phyloP scores from a whole-genome alignment of 1,140 invertebrate species.

The Ceratina australensis region DNA sequence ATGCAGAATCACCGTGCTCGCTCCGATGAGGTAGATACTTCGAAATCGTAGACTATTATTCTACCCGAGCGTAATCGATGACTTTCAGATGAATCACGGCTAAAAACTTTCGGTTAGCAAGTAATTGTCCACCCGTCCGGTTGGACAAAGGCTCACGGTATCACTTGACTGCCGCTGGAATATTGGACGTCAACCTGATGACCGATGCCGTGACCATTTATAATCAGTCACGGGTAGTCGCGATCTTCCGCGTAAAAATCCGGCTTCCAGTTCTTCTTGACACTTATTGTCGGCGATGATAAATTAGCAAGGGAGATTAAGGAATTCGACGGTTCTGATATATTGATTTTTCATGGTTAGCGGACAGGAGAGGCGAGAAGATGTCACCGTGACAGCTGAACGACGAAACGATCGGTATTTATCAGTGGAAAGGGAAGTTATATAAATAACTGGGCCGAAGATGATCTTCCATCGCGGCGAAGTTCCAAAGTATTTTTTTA shows the following conservation, averaged over 20 bases:
- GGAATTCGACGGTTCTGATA: not conserved
- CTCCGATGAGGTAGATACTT: not conserved
- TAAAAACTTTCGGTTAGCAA: not conserved
- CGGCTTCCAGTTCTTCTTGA: not conserved
- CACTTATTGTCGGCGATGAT: not conserved
- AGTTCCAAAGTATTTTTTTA: not conserved
- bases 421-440: no score
- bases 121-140: no score
- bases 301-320: not conserved
- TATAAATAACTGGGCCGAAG: no score
- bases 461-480: no score
- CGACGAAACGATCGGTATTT: no score
- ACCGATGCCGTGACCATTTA: slow-evolving; percentile 11
- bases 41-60: not conserved
- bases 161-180: no score
- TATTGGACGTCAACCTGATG: not conserved
- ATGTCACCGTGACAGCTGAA: not conserved
- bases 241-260: not conserved
- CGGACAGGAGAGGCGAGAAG: no score
- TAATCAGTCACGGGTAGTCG: slow-evolving; percentile 1
- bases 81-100: no score
- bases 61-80: no score
- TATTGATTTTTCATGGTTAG: not conserved
- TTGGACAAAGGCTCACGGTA: no score
- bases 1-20: not conserved